These are phyloP conservation scores for Globia sparganii DNA, from an alignment of 2,888 invertebrate species.

Conservation along the genomic window DNA sequence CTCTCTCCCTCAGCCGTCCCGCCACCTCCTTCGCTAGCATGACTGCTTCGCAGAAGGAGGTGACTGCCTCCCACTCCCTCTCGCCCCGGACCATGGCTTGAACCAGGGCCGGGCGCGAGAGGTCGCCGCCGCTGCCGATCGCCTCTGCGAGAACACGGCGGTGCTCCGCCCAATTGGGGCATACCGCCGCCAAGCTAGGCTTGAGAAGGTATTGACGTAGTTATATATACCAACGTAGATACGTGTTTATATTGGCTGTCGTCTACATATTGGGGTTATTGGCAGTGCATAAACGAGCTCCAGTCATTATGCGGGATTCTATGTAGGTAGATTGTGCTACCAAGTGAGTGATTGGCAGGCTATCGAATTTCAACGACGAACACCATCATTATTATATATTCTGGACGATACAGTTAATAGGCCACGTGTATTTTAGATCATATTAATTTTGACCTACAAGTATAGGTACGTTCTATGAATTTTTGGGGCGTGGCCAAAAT, in stretches of 20 bases:
- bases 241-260: constrained; percentile 10
- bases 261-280: constrained; percentile 13
- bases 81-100: too few species aligned
- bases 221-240: neutral
- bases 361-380: constrained; percentile 3
- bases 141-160: too few species aligned
- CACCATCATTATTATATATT: neutral
- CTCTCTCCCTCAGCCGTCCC: too few species aligned
- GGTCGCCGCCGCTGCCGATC: too few species aligned
- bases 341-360: neutral
- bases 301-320: constrained; percentile 19
- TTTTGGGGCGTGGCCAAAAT: too few species aligned
- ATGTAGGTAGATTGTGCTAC: neutral
- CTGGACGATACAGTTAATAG: neutral
- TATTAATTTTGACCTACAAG: neutral
- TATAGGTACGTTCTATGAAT: neutral
- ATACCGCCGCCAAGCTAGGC: too few species aligned
- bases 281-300: constrained; percentile 6
- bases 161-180: too few species aligned
- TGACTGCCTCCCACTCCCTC: too few species aligned
- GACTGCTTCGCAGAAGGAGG: too few species aligned
- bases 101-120: too few species aligned
- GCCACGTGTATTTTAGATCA: neutral
- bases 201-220: constrained; percentile 17
- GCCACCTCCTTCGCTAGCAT: too few species aligned